Percentiles rank a stretch among this genome's conserved stretches.
Conservation (phyloP, 2,888 invertebrate species). For the Drosophila fulvimacula region DNA sequence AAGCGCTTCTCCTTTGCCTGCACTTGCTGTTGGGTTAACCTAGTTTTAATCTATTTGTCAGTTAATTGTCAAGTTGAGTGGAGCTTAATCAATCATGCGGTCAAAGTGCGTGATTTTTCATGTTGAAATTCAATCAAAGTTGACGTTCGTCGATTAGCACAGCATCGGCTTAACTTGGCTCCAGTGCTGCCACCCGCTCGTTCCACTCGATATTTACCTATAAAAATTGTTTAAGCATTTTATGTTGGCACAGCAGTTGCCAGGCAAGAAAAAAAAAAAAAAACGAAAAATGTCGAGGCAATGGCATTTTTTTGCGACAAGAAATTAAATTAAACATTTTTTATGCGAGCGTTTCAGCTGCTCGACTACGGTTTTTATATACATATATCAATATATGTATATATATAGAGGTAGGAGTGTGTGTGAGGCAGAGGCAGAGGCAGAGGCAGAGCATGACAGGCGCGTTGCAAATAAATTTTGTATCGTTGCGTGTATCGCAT, state of each 20-base stretch:
- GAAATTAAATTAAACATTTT: constrained; percentile 78
- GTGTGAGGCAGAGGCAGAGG: constrained; percentile 13
- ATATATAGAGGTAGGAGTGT: not conserved
- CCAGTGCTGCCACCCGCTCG: not conserved
- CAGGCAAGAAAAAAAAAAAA: constrained; percentile 31
- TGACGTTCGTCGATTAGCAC: constrained; percentile 71
- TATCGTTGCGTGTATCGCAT: constrained; percentile 76
- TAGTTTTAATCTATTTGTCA: constrained; percentile 19
- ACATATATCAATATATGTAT: constrained; percentile 31
- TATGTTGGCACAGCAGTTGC: constrained; percentile 76
- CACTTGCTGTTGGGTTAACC: constrained; percentile 14
- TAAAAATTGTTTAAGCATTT: constrained; percentile 80
- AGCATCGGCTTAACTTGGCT: constrained; percentile 35
- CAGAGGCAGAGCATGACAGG: constrained; percentile 40
- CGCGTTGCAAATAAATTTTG: constrained; percentile 73
- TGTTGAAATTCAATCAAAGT: constrained; percentile 69
- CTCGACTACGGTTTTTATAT: constrained; percentile 11
- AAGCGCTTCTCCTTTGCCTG: too few species aligned
- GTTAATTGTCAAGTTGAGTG: constrained; percentile 39
- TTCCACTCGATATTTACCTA: constrained; percentile 52
- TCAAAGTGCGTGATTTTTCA: constrained; percentile 38
- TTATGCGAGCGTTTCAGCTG: constrained; percentile 47
- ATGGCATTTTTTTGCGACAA: constrained; percentile 47
- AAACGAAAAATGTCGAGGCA: constrained; percentile 20
- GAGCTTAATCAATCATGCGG: constrained; percentile 53